Evolutionary conservation across 2,113 vertebrate species (phyloP).

Genomic region (Colaptes auratus): DNA sequence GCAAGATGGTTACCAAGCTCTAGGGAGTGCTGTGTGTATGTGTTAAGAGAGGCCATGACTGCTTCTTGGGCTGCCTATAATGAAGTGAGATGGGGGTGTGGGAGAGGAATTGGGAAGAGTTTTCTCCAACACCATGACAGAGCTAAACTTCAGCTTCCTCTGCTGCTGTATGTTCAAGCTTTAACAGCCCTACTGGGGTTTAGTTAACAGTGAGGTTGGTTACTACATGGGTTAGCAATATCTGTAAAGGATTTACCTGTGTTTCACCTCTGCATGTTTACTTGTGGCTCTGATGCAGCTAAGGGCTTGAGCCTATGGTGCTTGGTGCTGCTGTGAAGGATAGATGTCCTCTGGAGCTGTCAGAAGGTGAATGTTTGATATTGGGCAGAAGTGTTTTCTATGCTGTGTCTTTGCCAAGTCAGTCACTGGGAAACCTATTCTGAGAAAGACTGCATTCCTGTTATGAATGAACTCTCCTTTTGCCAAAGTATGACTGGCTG

Average conservation of each 20-base stretch:
- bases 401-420: conserved; percentile 47
- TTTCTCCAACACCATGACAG: neutral
- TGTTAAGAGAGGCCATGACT: conserved; percentile 59
- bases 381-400: conserved; percentile 33
- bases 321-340: neutral
- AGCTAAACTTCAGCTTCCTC: conserved; percentile 41
- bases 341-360: conserved; percentile 52
- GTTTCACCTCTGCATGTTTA: neutral
- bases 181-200: conserved; percentile 2
- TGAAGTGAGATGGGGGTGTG: conserved; percentile 19
- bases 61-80: conserved; percentile 67
- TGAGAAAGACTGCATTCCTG: conserved; percentile 53
- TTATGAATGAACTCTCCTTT: conserved; percentile 62
- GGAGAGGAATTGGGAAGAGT: neutral
- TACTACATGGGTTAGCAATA: neutral
- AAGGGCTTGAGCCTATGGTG: neutral
- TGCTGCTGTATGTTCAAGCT: conserved; percentile 21
- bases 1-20: conserved; percentile 70
- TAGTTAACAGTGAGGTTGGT: conserved; percentile 8
- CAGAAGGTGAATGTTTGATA: conserved; percentile 54
- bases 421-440: conserved; percentile 69
- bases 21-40: conserved; percentile 64
- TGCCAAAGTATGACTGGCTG: conserved; percentile 37
- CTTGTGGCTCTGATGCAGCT: neutral
- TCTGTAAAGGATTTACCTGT: conserved; percentile 28